Conservation (phyloP, 2,797 vertebrate species). For the Valencia hispanica region DNA sequence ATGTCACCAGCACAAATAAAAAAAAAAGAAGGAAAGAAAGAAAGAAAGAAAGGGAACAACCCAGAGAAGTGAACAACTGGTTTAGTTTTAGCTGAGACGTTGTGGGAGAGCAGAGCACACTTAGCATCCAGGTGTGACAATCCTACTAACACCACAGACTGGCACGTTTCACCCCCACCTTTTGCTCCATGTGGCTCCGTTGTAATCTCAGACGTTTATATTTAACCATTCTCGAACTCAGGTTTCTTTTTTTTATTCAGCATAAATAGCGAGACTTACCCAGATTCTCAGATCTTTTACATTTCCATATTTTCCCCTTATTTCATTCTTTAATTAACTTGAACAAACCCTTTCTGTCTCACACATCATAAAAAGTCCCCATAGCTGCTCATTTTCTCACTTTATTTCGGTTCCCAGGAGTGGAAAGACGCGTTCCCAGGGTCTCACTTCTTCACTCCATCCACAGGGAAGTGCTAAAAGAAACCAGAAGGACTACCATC, state of each 20-base stretch:
- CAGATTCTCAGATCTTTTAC: no score
- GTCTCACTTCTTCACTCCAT: slow-evolving; percentile 48
- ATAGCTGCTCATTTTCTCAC: slow-evolving; percentile 64
- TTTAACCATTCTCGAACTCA: no score
- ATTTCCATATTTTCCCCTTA: no score
- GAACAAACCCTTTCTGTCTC: slow-evolving; percentile 49
- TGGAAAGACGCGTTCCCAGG: slow-evolving; percentile 57
- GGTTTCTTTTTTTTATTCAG: no score
- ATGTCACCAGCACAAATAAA: slow-evolving; percentile 10
- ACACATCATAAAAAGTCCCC: slow-evolving; percentile 68
- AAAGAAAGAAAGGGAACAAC: background rate
- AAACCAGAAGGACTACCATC: background rate
- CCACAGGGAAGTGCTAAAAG: background rate
- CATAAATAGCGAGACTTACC: background rate
- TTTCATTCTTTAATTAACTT: slow-evolving; percentile 2
- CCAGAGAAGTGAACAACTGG: slow-evolving; percentile 20
- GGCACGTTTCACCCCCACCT: background rate
- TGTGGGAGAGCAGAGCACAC: slow-evolving; percentile 62
- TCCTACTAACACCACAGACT: slow-evolving; percentile 44
- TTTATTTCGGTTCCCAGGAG: slow-evolving; percentile 70
- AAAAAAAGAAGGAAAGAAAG: background rate
- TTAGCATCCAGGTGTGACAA: slow-evolving; percentile 63
- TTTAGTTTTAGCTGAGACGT: background rate
- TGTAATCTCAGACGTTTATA: background rate
- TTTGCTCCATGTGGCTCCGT: background rate